Conservation (phyloP, 92 coral and sea anemone genomes). For the Epizoanthus stellaris region DNA sequence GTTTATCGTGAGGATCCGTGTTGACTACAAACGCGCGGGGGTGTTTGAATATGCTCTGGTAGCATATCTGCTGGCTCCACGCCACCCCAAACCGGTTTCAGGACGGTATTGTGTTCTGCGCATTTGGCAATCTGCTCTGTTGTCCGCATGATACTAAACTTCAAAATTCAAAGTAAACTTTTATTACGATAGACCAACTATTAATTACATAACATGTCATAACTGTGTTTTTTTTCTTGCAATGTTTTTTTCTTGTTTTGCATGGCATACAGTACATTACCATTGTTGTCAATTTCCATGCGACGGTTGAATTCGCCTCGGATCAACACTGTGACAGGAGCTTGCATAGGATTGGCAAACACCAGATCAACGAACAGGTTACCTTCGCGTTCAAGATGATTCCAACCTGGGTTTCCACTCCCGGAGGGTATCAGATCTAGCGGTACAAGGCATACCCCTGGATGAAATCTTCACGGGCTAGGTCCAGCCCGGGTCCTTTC, state of each 20-base stretch:
- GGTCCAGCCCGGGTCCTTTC: conserved; percentile 17
- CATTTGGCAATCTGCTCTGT: background rate
- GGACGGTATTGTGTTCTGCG: background rate
- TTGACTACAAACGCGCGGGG: conserved; percentile 48
- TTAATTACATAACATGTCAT: too few relatives aligned
- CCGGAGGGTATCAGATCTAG: conserved; percentile 46
- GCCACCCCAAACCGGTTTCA: background rate
- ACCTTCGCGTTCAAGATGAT: conserved; percentile 22
- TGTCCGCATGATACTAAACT: too few relatives aligned
- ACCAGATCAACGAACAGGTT: conserved; percentile 25
- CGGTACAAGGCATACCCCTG: conserved; percentile 40
- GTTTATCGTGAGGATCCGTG: conserved; percentile 5
- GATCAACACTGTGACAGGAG: conserved; percentile 24
- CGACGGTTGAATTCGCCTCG: conserved; percentile 35
- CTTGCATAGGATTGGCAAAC: conserved; percentile 10
- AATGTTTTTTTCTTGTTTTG: background rate
- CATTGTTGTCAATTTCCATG: conserved; percentile 36
- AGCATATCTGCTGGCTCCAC: background rate
- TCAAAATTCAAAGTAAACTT: too few relatives aligned
- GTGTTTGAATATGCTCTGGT: background rate
- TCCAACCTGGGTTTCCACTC: conserved; percentile 26
- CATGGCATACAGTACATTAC: conserved; percentile 29
- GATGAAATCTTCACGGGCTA: conserved; percentile 40
- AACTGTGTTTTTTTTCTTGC: too few relatives aligned
- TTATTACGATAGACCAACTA: too few relatives aligned